Evolutionary conservation across 1,140 invertebrate genomes (phyloP).

Genomic region (Ridgeia piscesae): DNA sequence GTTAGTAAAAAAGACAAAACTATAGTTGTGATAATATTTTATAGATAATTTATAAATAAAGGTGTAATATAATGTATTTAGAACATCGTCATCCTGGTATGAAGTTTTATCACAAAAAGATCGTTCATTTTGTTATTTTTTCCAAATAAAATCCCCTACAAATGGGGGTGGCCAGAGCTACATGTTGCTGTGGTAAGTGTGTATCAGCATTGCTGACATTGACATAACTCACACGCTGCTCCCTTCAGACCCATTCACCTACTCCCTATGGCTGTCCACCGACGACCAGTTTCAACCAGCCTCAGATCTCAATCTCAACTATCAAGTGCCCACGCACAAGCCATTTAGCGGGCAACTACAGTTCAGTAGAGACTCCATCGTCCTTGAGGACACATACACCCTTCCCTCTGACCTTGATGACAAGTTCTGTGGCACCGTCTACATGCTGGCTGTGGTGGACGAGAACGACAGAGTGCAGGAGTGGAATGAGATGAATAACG

Average conservation of each 20-base stretch:
- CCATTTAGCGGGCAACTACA: not conserved
- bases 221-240: not conserved
- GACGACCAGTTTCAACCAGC: not conserved
- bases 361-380: not conserved
- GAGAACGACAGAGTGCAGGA: not conserved
- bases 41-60: too few relatives aligned
- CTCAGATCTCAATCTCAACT: not conserved
- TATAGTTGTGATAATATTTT: too few relatives aligned
- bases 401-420: not conserved
- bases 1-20: too few relatives aligned
- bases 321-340: not conserved
- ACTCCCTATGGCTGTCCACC: not conserved
- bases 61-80: too few relatives aligned
- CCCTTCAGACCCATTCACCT: not conserved
- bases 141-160: too few relatives aligned
- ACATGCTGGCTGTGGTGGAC: constrained; percentile 12
- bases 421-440: constrained; percentile 14
- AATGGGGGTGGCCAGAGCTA: too few relatives aligned
- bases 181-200: too few relatives aligned
- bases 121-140: too few relatives aligned
- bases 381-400: not conserved
- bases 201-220: not conserved
- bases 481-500: not conserved
- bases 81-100: too few relatives aligned
- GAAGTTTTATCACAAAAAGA: too few relatives aligned